Conservation (phyloP, 2,797 vertebrate species). For the Danio albolineatus region DNA sequence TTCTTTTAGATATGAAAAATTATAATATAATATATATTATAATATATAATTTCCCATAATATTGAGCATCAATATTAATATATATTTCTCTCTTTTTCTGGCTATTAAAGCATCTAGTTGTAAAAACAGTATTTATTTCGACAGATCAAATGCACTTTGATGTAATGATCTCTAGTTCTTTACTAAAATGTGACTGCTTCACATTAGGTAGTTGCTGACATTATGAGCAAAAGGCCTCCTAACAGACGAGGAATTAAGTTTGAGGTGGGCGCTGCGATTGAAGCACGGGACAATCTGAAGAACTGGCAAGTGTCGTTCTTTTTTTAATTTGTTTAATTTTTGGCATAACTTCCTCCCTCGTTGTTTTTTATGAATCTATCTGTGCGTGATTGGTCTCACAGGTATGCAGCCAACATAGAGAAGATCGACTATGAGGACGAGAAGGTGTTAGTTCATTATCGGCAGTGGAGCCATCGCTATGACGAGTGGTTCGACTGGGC, state of each 20-base stretch:
- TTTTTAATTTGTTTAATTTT: not conserved
- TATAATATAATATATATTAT: no score
- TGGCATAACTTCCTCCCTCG: not conserved
- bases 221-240: constrained; percentile 94
- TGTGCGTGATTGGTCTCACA: constrained; percentile 47
- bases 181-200: constrained; percentile 61
- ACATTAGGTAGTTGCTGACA: constrained; percentile 19
- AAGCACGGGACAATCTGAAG: constrained; percentile 94
- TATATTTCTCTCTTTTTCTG: not conserved
- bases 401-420: constrained; percentile 98
- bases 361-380: not conserved
- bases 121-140: not conserved
- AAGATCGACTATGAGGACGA: constrained; percentile 97
- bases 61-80: no score
- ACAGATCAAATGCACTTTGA: not conserved
- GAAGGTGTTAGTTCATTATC: constrained; percentile 96
- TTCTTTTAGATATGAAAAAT: no score
- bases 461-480: constrained; percentile 98
- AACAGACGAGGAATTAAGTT: constrained; percentile 94
- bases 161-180: not conserved
- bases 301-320: constrained; percentile 75
- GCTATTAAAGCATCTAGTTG: not conserved
- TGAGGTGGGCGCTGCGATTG: constrained; percentile 94
- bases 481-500: constrained; percentile 99
- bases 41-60: no score